A percentile compares a stretch with the other conserved stretches of the same genome.
These are phyloP conservation scores for Channallabes apus DNA, from an alignment of 2,797 vertebrate species.

Conservation along the genomic window DNA sequence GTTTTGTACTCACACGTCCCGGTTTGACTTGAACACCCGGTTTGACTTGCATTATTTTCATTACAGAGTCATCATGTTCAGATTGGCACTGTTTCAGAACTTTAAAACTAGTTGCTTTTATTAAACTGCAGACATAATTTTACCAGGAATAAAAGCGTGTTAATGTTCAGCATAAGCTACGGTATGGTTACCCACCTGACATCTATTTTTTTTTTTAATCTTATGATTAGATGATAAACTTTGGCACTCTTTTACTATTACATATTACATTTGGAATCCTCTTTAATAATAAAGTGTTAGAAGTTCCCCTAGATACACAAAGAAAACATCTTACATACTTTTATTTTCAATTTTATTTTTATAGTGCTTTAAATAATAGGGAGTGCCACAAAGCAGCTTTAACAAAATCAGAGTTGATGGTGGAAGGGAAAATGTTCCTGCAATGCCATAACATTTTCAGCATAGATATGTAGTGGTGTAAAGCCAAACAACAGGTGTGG, in stretches of 20 bases:
- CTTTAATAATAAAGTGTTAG: background rate
- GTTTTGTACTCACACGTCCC: too few species aligned
- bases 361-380: background rate
- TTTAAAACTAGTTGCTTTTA: background rate
- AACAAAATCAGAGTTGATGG: too few species aligned
- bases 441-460: background rate
- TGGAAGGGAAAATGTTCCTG: background rate
- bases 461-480: background rate
- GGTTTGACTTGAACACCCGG: too few species aligned
- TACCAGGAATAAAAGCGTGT: background rate
- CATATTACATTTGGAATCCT: background rate
- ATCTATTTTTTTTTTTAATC: too few species aligned
- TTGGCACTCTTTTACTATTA: background rate
- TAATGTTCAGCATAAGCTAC: background rate
- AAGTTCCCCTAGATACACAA: background rate
- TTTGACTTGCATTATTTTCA: background rate
- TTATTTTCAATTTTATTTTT: background rate
- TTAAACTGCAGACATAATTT: background rate
- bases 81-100: background rate
- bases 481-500: background rate
- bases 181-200: background rate
- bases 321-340: background rate
- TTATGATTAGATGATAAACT: background rate
- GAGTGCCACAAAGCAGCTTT: background rate
- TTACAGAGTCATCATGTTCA: background rate